Conservation (phyloP, 2,797 vertebrate genomes). For the Pampus argenteus region DNA sequence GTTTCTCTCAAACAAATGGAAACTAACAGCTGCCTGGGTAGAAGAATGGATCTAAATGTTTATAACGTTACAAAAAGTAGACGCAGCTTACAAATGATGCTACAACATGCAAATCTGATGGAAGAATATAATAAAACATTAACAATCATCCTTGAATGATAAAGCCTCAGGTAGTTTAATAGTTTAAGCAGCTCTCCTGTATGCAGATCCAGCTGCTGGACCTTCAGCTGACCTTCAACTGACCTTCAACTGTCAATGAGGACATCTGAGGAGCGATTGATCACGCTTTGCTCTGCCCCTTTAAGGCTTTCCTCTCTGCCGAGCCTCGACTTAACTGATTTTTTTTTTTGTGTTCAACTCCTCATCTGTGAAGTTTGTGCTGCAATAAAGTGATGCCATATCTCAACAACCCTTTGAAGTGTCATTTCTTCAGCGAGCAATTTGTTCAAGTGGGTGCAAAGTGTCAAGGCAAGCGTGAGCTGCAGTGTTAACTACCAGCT, state of each 20-base stretch:
- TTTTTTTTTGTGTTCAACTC: not conserved
- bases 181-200: not conserved
- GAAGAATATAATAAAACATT: too few species aligned
- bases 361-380: slow-evolving; percentile 31
- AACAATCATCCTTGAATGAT: not conserved
- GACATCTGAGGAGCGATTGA: slow-evolving; percentile 1
- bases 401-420: slow-evolving; percentile 48
- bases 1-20: not conserved
- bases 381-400: slow-evolving; percentile 7
- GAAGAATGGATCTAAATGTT: too few species aligned
- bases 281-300: not conserved
- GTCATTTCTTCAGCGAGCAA: slow-evolving; percentile 42
- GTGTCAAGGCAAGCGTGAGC: slow-evolving; percentile 22
- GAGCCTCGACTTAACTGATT: not conserved
- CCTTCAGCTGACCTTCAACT: slow-evolving; percentile 4
- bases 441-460: slow-evolving; percentile 51
- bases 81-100: not conserved
- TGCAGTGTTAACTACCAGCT: slow-evolving; percentile 24
- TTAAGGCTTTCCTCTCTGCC: not conserved
- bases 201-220: not conserved
- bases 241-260: slow-evolving; percentile 26
- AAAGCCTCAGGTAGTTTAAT: too few species aligned
- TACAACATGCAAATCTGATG: too few species aligned
- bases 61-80: not conserved
- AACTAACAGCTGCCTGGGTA: not conserved